Evolutionary conservation across 2,888 invertebrate species (phyloP).

Genomic region (Alloplasta piceator): DNA sequence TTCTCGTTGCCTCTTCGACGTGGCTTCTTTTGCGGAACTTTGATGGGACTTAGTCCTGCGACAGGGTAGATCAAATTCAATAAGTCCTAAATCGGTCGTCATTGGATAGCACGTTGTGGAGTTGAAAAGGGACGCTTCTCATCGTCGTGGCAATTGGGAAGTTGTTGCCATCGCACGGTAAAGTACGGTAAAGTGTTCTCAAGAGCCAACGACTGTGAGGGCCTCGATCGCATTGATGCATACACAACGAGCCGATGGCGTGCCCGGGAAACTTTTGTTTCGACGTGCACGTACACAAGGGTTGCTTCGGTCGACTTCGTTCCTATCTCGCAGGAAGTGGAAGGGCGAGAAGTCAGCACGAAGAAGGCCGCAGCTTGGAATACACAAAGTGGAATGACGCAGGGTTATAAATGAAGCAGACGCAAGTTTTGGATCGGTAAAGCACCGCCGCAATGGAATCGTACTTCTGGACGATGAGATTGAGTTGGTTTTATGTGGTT

Average conservation of each 20-base stretch:
- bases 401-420: too few species aligned
- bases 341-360: conserved; percentile 18
- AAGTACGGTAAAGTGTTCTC: neutral
- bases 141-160: neutral
- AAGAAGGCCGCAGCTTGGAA: conserved; percentile 40
- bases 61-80: neutral
- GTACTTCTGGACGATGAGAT: conserved; percentile 17
- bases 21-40: neutral
- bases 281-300: conserved; percentile 4
- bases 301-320: conserved; percentile 11
- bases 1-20: neutral
- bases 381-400: neutral
- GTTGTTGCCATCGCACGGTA: neutral
- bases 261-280: conserved; percentile 34
- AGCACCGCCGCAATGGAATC: conserved; percentile 3
- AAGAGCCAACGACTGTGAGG: conserved; percentile 23
- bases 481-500: conserved; percentile 25
- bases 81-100: neutral
- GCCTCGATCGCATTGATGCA: neutral
- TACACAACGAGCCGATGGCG: conserved; percentile 28
- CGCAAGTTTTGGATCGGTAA: neutral
- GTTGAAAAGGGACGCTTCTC: too few species aligned
- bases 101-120: too few species aligned
- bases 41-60: neutral
- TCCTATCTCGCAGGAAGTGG: conserved; percentile 25